Evolutionary conservation across 1,140 invertebrate species (phyloP).

Genomic region (Sarcophaga bullata): DNA sequence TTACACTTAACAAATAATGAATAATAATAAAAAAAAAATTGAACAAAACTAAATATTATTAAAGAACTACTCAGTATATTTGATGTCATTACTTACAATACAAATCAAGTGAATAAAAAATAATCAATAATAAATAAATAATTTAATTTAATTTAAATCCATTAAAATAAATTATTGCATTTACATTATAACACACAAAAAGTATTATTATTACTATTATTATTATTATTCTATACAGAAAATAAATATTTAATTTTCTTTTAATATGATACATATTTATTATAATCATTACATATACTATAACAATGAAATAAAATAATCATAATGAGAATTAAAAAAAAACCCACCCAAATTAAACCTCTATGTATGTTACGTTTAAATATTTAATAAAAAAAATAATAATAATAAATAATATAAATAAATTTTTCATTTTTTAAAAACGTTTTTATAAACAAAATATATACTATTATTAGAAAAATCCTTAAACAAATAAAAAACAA

Average conservation of each 20-base stretch:
- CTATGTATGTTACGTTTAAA: conserved; percentile 39
- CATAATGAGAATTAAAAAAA: too few species aligned
- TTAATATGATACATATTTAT: not conserved
- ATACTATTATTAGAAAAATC: conserved; percentile 24
- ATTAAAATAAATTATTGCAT: not conserved
- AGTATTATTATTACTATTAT: not conserved
- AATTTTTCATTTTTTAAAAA: not conserved
- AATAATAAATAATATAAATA: not conserved
- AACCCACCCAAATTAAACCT: conserved; percentile 14
- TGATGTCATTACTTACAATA: not conserved
- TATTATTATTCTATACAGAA: not conserved
- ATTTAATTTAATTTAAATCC: not conserved
- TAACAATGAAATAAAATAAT: too few species aligned
- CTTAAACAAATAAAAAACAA: conserved; percentile 13
- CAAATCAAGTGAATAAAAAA: not conserved
- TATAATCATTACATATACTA: too few species aligned
- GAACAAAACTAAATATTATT: not conserved
- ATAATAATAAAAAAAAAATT: not conserved
- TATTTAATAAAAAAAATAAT: conserved; percentile 6
- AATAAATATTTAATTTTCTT: conserved; percentile 9
- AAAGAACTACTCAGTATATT: not conserved
- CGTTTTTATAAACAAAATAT: conserved; percentile 29
- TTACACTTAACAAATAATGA: not conserved
- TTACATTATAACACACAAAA: conserved; percentile 9
- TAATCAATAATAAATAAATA: too few species aligned